These are phyloP conservation scores for Elephas maximus DNA, from an alignment of 2,113 vertebrate genomes.

Conservation along the genomic window DNA sequence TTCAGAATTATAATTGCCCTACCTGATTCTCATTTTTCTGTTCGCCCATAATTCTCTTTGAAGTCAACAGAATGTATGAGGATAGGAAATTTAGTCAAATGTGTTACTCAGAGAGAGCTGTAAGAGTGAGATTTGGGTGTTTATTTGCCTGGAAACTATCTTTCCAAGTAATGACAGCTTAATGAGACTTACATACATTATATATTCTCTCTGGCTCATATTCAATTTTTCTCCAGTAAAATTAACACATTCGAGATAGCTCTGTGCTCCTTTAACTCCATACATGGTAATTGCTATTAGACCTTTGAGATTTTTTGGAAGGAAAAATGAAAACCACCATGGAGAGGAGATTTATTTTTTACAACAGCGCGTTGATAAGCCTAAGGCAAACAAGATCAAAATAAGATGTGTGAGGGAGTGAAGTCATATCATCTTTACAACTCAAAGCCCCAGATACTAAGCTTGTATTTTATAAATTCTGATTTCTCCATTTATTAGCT, in stretches of 20 bases:
- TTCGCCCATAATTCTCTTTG: constrained; percentile 76
- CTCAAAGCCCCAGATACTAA: neutral
- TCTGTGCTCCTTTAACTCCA: constrained; percentile 46
- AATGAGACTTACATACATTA: constrained; percentile 81
- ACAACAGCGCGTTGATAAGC: neutral
- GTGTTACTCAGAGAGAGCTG: constrained; percentile 70
- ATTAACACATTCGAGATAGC: constrained; percentile 69
- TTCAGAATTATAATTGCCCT: constrained; percentile 75
- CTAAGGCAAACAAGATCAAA: constrained; percentile 24
- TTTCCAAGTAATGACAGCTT: constrained; percentile 78
- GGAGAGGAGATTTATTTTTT: neutral
- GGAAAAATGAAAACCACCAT: constrained; percentile 57
- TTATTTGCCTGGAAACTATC: constrained; percentile 82
- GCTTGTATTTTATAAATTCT: neutral
- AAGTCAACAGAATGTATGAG: constrained; percentile 72
- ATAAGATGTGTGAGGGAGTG: neutral
- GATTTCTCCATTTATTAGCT: neutral
- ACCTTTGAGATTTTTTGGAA: constrained; percentile 64
- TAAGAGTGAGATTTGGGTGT: constrained; percentile 77
- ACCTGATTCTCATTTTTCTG: constrained; percentile 78
- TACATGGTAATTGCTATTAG: constrained; percentile 45
- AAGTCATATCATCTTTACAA: neutral
- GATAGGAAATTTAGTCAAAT: constrained; percentile 66
- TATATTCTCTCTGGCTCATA: constrained; percentile 72
- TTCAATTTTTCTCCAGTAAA: constrained; percentile 70